phyloP scores from a whole-genome alignment of 2,797 vertebrate species.

The Pristis pectinata region DNA sequence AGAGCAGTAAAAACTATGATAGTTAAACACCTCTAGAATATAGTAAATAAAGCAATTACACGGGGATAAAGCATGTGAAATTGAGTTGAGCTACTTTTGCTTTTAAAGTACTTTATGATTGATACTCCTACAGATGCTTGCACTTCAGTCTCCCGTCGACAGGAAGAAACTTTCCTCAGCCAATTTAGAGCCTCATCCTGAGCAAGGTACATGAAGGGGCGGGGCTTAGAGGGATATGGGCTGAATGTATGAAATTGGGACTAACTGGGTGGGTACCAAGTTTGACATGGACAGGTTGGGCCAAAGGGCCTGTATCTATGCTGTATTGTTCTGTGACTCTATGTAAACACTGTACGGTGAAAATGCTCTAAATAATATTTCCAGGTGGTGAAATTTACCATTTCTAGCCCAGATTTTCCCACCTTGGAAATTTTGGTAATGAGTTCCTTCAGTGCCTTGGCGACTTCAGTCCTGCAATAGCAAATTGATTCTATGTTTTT shows the following conservation, averaged over 20 bases:
- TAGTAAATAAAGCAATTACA: too few species aligned
- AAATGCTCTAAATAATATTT: not conserved
- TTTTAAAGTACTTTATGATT: slow-evolving; percentile 5
- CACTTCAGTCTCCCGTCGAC: too few species aligned
- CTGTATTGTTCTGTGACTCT: too few species aligned
- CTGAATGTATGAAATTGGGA: too few species aligned
- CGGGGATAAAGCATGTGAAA: not conserved
- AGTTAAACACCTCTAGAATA: not conserved
- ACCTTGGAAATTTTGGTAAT: not conserved
- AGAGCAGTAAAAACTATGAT: not conserved
- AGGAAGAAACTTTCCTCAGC: not conserved
- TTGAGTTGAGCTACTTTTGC: not conserved
- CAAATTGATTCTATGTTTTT: not conserved
- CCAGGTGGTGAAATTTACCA: not conserved
- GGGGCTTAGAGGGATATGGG: too few species aligned
- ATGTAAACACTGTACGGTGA: not conserved
- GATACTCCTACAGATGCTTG: not conserved
- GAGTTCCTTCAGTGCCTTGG: not conserved
- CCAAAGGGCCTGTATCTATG: too few species aligned
- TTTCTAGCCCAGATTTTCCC: not conserved
- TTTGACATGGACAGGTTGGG: too few species aligned
- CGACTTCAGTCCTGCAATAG: not conserved
- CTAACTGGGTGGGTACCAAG: too few species aligned
- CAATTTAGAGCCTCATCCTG: not conserved
- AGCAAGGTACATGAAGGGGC: slow-evolving; percentile 19